Evolutionary conservation across 64 coral and sea anemone genomes (phyloP).

Genomic region (Platygyra sinensis): DNA sequence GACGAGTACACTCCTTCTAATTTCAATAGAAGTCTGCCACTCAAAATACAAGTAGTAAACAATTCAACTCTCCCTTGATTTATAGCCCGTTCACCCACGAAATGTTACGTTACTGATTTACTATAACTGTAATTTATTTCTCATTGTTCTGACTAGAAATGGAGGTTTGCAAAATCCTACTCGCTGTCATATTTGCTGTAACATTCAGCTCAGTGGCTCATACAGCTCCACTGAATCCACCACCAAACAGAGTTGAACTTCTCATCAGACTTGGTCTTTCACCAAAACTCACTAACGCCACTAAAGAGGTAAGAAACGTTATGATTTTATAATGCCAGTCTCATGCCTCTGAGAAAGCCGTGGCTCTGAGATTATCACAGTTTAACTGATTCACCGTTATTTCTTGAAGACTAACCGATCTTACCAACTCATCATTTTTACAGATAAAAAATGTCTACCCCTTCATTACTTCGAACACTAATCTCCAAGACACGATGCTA

Average conservation of each 20-base stretch:
- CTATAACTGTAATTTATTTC: background rate
- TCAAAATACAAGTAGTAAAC: too few species aligned
- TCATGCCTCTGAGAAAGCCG: background rate
- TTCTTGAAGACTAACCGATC: background rate
- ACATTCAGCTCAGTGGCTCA: background rate
- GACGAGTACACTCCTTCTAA: too few species aligned
- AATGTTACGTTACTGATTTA: too few species aligned
- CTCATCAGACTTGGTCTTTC: background rate
- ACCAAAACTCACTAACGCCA: background rate
- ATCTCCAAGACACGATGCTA: background rate
- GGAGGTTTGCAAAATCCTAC: background rate
- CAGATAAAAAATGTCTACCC: background rate
- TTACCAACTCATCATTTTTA: background rate
- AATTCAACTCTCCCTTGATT: too few species aligned
- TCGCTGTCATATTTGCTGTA: background rate
- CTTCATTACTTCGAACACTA: background rate
- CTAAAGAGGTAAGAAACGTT: background rate
- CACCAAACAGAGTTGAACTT: background rate
- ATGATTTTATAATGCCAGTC: background rate
- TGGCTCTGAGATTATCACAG: background rate
- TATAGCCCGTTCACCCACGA: too few species aligned
- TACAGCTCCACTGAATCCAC: background rate
- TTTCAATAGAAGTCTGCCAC: too few species aligned
- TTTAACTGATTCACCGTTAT: background rate
- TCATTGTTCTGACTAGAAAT: background rate